Evolutionary conservation across 2,113 vertebrate species (phyloP), one percentile per base, ranked within the genome.

Genomic region (Sturnira hondurensis): DNA sequence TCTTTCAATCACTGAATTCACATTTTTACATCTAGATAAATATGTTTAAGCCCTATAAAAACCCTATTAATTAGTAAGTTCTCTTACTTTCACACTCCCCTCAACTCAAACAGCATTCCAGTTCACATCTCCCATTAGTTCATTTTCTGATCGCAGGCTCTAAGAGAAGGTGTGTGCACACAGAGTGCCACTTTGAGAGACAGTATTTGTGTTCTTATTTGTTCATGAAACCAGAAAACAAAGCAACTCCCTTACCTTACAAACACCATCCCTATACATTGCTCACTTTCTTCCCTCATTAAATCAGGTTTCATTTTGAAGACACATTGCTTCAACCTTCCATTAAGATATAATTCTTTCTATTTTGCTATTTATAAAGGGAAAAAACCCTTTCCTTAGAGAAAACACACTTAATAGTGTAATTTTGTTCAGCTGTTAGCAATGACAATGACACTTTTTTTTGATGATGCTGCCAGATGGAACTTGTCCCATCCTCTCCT

Each of bases 381-480:
- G n/a, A 54, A 76, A 58, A 89, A 43, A 36, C 47, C 2, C 7
- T 17, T 78, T 56, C 13, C 26, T 91, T 17, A 1, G 50, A 24
- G 80, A 85, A 89, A 20, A 68, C 10, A 26, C 36, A 24, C 33
- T 12, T 24, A 33, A 5, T 13, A 33, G 15, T 11, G n/a, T 12
- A 31, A 38, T 3, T 61, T 70, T 58, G 71, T 43, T 54, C 36
- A 52, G 45, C 47, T n/a, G 33, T 38, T 36, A 47, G n/a, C 54
- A 31, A 6, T 11, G 8, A 84, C 16, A 74, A 61, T 28, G 67
- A 5, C 54, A 28, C 20, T 4, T 14, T 4, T 4, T 16, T n/a
- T 12, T 20, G 56, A 17, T 33, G 20, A 4, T 1, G 19, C 28
- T 3, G 9, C 12, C 1, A 0, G 26, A 14, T 5, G 15, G 33